Evolutionary conservation across 1,140 invertebrate species (phyloP).

Genomic region (Bombyx mori): ASM3026992v2 NC_085131.1:5317001-5317500

Average conservation of each 20-base stretch:
- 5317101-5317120: no score
- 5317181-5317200: slow-evolving; percentile 10
- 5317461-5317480: slow-evolving; percentile 46
- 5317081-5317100: no score
- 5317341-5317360: slow-evolving; percentile 38
- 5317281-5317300: slow-evolving; percentile 24
- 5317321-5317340: slow-evolving; percentile 50
- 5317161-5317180: no score
- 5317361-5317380: slow-evolving; percentile 35
- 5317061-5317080: no score
- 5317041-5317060: no score
- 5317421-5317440: slow-evolving; percentile 54
- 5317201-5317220: slow-evolving; percentile 50
- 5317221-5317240: slow-evolving; percentile 34
- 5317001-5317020: no score
- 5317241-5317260: slow-evolving; percentile 32
- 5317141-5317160: no score
- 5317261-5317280: slow-evolving; percentile 25
- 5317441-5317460: slow-evolving; percentile 65
- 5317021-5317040: no score
- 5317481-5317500: slow-evolving; percentile 49
- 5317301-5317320: slow-evolving; percentile 32
- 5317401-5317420: slow-evolving; percentile 37
- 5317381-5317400: slow-evolving; percentile 47
- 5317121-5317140: no score